A percentile compares a stretch with the other conserved stretches of the same genome.
These are phyloP conservation scores for Chionomys nivalis DNA, from an alignment of 2,113 vertebrate species.

Conservation along the genomic window DNA sequence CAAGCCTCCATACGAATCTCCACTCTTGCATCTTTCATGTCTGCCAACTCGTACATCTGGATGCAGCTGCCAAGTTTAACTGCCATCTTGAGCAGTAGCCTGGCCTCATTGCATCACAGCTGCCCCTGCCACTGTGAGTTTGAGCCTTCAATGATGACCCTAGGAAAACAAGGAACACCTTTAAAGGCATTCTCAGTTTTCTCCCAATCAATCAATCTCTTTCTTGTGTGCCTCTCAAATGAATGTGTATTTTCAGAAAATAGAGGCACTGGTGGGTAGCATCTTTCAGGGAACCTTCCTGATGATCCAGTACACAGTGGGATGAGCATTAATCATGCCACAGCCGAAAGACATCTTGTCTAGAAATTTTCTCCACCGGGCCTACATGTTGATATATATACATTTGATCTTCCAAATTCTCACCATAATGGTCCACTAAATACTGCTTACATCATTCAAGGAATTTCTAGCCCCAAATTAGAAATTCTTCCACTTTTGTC, in stretches of 20 bases:
- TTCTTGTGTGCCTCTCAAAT: neutral
- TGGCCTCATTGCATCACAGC: neutral
- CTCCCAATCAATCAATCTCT: neutral
- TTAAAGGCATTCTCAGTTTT: neutral
- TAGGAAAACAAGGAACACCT: neutral
- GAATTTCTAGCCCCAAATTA: neutral
- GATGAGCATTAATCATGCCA: neutral
- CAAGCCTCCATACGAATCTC: neutral
- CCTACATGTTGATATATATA: neutral
- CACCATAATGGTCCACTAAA: neutral
- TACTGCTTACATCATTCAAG: neutral
- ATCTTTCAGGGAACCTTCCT: neutral
- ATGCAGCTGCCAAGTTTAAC: neutral
- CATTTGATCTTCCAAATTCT: neutral
- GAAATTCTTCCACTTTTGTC: neutral
- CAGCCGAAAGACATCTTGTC: neutral
- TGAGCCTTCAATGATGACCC: neutral
- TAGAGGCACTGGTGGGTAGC: neutral
- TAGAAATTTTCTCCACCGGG: neutral
- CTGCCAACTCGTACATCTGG: neutral
- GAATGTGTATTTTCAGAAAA: neutral
- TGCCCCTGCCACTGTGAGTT: neutral
- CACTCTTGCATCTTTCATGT: neutral
- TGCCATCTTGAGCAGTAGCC: neutral
- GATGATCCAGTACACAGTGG: no score